Evolutionary conservation across 2,113 vertebrate genomes (phyloP), one percentile per base, ranked within the genome.

Genomic region (Leucopsar rothschildi): DNA sequence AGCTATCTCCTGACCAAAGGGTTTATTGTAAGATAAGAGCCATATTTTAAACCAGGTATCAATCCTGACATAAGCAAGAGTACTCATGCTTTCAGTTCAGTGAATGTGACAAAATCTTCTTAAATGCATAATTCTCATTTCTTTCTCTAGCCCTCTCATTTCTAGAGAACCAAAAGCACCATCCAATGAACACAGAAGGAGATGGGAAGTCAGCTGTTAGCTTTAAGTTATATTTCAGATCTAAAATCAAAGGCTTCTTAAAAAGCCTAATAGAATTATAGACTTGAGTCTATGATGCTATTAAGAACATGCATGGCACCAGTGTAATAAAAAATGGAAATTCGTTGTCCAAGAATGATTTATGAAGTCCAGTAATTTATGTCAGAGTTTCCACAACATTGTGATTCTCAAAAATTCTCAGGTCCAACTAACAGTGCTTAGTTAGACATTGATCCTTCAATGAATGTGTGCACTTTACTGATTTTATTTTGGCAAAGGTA

Each of bases 401-500:
- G n/a, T 18, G 47, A 64, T 92, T 85, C 64, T 88, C 70, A 73
- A 87, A 84, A 94, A 83, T 77, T 86, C 60, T 76, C 65, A 84
- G 35, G 52, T 92, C 63, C 68, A 63, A 22, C 80, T 70, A 91
- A 71, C 37, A 78, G 55, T n/a, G 17, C 72, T 93, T 40, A 86
- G 85, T 93, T 91, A 91, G 79, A 80, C 87, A 95, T 56, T 81
- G 85, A 94, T 96, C 75, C 40, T 94, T 84, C 88, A 95, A 95
- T 94, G 63, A 92, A 92, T 49, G 61, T 3, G 1, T 93, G 86
- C 60, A 87, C 79, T 92, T 88, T 53, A 91, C 76, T 92, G 78
- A 76, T 91, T 93, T 95, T 94, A 87, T 90, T 92, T 91, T 95
- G 83, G 87, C 82, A 91, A 57, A 35, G 56, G 79, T 96, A 90